Conservation (phyloP, 2,888 invertebrate genomes). For the Drosophila nigricruria region DNA sequence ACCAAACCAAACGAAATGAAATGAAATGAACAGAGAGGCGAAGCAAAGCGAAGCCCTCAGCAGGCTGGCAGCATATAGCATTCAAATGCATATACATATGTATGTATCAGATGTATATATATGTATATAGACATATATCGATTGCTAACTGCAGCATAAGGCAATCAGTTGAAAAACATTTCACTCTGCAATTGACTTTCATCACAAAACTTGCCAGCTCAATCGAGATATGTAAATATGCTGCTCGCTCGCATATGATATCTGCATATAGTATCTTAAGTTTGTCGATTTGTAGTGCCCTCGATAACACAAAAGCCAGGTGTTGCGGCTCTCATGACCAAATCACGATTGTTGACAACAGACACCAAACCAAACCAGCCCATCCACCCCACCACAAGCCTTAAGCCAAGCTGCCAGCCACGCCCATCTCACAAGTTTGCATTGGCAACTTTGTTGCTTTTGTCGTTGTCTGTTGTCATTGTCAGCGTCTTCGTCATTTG, state of each 20-base stretch:
- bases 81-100: background rate
- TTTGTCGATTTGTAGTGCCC: background rate
- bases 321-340: constrained; percentile 38
- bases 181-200: constrained; percentile 13
- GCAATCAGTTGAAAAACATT: constrained; percentile 34
- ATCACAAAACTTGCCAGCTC: background rate
- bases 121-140: constrained; percentile 5
- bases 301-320: background rate
- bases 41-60: background rate
- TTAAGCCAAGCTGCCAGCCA: too few species aligned
- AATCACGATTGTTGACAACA: constrained; percentile 26
- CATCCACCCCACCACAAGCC: too few species aligned
- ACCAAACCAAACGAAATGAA: constrained; percentile 17
- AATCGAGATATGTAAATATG: constrained; percentile 11
- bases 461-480: constrained; percentile 42
- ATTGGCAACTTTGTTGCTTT: constrained; percentile 43
- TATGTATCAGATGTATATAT: background rate
- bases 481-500: constrained; percentile 41
- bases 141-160: constrained; percentile 44
- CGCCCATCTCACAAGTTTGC: constrained; percentile 9
- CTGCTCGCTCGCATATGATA: constrained; percentile 5
- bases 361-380: too few species aligned
- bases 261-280: constrained; percentile 5
- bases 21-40: constrained; percentile 14
- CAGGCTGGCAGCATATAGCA: constrained; percentile 4